Evolutionary conservation across 2,113 vertebrate species (phyloP), one percentile per base, ranked within the genome.

Genomic region (Rhineura floridana): DNA sequence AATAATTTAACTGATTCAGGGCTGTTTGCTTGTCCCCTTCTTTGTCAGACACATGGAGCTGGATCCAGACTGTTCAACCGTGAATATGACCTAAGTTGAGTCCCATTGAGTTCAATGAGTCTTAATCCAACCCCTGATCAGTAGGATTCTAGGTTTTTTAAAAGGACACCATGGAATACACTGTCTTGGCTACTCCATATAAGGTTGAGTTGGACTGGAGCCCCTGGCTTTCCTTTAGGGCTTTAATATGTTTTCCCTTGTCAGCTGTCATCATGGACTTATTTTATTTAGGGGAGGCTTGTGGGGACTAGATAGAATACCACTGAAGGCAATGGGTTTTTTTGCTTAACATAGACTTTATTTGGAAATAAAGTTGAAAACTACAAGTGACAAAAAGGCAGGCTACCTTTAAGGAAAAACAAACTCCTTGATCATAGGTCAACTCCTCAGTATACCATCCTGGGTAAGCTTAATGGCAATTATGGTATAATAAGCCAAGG

Each of bases 241-340:
- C 28, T 65, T 65, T 30, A 25, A 25, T 28, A 28, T 28, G 62
- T 65, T 21, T 65, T 62, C 82, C 42, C 85, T 36, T 55, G 81
- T 78, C 88, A 89, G 90, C 75, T 77, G 82, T 95, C 11, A 2
- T 17, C 19, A 59, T 36, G 62, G 36, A 33, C 19, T 55, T 48
- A 79, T 79, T 86, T 91, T 48, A 62, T 76, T 33, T 81, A 89
- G 52, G 25, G 87, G 87, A 93, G 73, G 78, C 83, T 52, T 94
- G 91, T 91, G 80, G 52, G 52, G 48, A 17, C 36, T 70, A 86
- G 76, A 92, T 91, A 89, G 75, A 93, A 86, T 88, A 92, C 84
- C 5, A 83, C 0, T 0, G 88, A 92, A 91, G 87, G 89, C 90
- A 90, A 86, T 88, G n/a, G 89, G 59, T 3, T 81, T 81, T 25